phyloP scores from a whole-genome alignment of 1,140 invertebrate genomes.

The Aphaenogaster ashmeadi region DNA sequence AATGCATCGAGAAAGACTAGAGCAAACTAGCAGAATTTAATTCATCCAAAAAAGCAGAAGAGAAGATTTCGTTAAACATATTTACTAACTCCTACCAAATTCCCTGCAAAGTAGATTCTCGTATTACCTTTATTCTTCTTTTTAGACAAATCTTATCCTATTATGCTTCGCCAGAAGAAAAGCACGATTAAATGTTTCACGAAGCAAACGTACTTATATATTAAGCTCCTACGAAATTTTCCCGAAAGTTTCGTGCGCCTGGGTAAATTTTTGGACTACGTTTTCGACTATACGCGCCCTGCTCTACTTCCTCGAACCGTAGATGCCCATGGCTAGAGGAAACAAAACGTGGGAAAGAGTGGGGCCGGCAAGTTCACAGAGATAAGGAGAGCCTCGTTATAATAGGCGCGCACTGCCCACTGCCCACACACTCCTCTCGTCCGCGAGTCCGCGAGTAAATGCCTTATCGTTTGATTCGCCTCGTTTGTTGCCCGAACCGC shows the following conservation, averaged over 20 bases:
- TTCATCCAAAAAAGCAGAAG: background rate
- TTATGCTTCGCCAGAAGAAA: background rate
- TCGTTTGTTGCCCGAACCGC: slow-evolving; percentile 78
- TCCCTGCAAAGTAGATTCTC: background rate
- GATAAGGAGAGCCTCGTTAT: slow-evolving; percentile 82
- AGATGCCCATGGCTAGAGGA: slow-evolving; percentile 44
- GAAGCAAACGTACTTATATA: background rate
- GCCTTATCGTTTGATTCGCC: slow-evolving; percentile 82
- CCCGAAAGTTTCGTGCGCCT: background rate
- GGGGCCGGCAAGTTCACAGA: slow-evolving; percentile 78
- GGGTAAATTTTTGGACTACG: background rate
- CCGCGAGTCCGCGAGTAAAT: slow-evolving; percentile 73
- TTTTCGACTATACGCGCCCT: background rate
- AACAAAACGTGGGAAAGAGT: slow-evolving; percentile 83
- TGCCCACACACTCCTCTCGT: slow-evolving; percentile 73
- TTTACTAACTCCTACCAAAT: background rate
- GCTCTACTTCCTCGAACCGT: background rate
- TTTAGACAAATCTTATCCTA: background rate
- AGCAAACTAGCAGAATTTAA: background rate
- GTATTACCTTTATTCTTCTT: background rate
- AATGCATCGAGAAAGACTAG: background rate
- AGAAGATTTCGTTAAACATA: background rate
- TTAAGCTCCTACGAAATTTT: slow-evolving; percentile 10
- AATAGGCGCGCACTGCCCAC: slow-evolving; percentile 75
- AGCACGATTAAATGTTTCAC: background rate